Evolutionary conservation across 2,797 vertebrate species (phyloP), one percentile per base, ranked within the genome.

Genomic region (Lerista edwardsae): DNA sequence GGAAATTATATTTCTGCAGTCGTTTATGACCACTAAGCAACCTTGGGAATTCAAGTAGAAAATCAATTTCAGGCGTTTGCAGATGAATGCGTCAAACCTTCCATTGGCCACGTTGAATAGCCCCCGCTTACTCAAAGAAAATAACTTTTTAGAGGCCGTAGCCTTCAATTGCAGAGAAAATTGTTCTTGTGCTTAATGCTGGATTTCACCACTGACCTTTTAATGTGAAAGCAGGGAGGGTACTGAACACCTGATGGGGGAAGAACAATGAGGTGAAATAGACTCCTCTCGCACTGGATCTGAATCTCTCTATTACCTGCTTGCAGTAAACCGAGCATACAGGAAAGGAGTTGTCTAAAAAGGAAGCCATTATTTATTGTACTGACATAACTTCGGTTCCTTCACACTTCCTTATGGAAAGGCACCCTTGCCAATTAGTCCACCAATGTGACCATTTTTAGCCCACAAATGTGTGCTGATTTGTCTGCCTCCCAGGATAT

Each of bases 1-100:
- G n/a, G 47, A 86, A 90, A 87, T 90, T 85, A 68, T 91, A 29
- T 88, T 90, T 91, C 73, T 80, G 19, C 80, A 91, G 86, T 83
- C 71, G 67, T 90, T 92, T 89, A 39, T 88, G 94, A 93, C 90
- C 83, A 89, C 84, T 82, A 27, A 94, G 41, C 27, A 94, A 90
- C 51, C 64, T 64, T 89, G 76, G 80, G 73, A 91, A 72, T 87
- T 94, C 79, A 93, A 90, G 61, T 75, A 90, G 82, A 94, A 94
- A 93, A 93, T 93, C 77, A 85, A 61, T 92, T 94, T 92, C 71
- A 72, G 87, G 41, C 12, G 79, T 78, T 88, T 90, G 65, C 82
- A 77, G 83, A 84, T 83, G 64, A 74, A 85, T 86, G 39, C 72
- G 68, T 79, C 87, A 86, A 89, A 90, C 75, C 90, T 92, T 91